phyloP scores from a whole-genome alignment of 2,888 invertebrate species.

The Harpagoxenus sublaevis region DNA sequence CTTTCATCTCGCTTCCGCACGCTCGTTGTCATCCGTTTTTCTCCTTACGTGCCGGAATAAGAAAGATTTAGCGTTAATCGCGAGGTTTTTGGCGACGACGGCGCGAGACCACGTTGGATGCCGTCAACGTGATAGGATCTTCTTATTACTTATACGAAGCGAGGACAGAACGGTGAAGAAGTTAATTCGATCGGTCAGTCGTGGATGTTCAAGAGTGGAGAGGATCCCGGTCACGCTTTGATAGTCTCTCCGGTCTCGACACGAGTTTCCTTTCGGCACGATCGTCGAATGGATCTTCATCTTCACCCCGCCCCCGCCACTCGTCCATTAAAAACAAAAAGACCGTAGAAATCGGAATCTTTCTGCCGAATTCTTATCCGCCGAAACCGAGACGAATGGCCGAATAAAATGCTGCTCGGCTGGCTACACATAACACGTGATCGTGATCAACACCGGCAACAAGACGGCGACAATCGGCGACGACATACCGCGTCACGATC shows the following conservation, averaged over 20 bases:
- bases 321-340: slow-evolving; percentile 49
- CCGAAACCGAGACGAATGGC: slow-evolving; percentile 67
- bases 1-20: slow-evolving; percentile 32
- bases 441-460: slow-evolving; percentile 80
- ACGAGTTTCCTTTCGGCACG: slow-evolving; percentile 73
- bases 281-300: slow-evolving; percentile 57
- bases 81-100: slow-evolving; percentile 67
- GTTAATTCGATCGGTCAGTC: slow-evolving; percentile 57
- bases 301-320: background rate
- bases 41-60: slow-evolving; percentile 33
- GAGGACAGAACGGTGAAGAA: background rate
- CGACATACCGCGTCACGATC: slow-evolving; percentile 81
- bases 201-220: slow-evolving; percentile 40
- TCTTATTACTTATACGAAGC: background rate
- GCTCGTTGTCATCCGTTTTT: slow-evolving; percentile 33
- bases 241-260: slow-evolving; percentile 69
- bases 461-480: slow-evolving; percentile 65
- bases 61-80: slow-evolving; percentile 77
- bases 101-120: slow-evolving; percentile 41
- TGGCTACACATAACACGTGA: slow-evolving; percentile 67
- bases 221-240: slow-evolving; percentile 77
- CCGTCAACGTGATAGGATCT: slow-evolving; percentile 8
- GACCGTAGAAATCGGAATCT: slow-evolving; percentile 42
- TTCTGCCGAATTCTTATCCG: slow-evolving; percentile 58
- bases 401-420: slow-evolving; percentile 47